Evolutionary conservation across 92 coral and sea anemone genomes (phyloP), one percentile per base, ranked within the genome.

Genomic region (Palythoa caribaeorum): DNA sequence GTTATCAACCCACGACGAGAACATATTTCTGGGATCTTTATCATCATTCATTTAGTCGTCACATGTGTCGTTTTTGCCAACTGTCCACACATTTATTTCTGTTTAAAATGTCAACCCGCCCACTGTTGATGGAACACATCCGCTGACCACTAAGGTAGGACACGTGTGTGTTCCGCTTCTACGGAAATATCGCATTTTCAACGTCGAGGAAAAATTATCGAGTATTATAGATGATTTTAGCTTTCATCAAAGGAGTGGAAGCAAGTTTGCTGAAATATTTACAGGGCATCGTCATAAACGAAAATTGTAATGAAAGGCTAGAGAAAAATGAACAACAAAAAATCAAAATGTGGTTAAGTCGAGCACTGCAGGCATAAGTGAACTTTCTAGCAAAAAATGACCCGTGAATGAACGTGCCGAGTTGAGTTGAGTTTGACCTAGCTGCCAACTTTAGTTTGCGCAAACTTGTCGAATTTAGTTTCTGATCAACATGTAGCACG

Each of bases 71-170:
- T 54, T 3, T 10, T 21, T 38, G 3, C 52, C 20, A 19, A 21
- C 62, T 76, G n/a, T 77, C 83, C n/a, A 21, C 68, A 77, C 68
- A 48, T 77, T 17, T 60, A 76, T 37, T 35, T 52, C 83, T 52
- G 65, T 11, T 35, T n/a, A n/a, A n/a, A 37, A 37, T 9, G 75
- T 35, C 53, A 44, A 19, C 57, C 21, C 55, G 54, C 39, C 68
- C 68, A 36, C 68, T 77, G 66, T 52, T 54, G 48, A 77, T 12
- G 20, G 47, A 14, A 35, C 50, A 77, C 83, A 52, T 77, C 83
- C 83, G 68, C 83, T 77, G 69, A 19, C 69, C 83, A 48, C 19
- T 35, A 37, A 48, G 9, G 10, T 9, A 20, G 40, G 10, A 51
- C 38, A 76, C 40, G 60, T 44, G 57, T 76, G 80, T 76, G 39